Percentiles rank a stretch among this genome's conserved stretches.
These are phyloP conservation scores for Rhagonycha lutea DNA, from an alignment of 2,888 invertebrate genomes.

Conservation along the genomic window DNA sequence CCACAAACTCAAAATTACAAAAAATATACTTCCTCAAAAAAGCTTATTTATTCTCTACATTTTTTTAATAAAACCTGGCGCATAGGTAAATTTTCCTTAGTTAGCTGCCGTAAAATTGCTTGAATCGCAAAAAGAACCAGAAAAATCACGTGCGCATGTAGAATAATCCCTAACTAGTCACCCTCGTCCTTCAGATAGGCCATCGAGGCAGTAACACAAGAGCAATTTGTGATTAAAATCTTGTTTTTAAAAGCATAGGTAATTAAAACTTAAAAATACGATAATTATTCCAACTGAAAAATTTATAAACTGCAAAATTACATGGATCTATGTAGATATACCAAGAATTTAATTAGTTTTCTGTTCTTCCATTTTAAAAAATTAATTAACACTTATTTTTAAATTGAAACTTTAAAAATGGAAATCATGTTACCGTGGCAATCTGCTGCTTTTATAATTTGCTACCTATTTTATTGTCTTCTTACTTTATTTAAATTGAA, in stretches of 20 bases:
- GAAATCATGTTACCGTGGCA: neutral
- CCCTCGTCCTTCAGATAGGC: no score
- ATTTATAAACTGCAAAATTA: neutral
- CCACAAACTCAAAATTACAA: no score
- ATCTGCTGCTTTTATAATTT: neutral
- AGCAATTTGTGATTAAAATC: no score
- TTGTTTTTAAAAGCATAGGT: neutral
- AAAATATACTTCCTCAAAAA: no score
- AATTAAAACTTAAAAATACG: neutral
- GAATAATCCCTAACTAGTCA: no score
- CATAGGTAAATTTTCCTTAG: no score
- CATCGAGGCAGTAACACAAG: no score
- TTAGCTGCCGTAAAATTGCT: no score
- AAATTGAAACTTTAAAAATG: neutral
- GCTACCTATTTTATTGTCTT: neutral
- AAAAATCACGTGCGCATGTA: no score
- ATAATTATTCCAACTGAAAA: neutral
- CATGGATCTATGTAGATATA: neutral
- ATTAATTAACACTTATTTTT: neutral
- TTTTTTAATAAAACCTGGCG: no score
- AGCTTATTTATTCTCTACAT: no score
- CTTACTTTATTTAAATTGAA: neutral
- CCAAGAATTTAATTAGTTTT: neutral
- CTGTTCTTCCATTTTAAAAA: neutral
- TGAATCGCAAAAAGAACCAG: no score